Conservation (phyloP, 2,888 invertebrate species). For the Cephus rjabovi region DNA sequence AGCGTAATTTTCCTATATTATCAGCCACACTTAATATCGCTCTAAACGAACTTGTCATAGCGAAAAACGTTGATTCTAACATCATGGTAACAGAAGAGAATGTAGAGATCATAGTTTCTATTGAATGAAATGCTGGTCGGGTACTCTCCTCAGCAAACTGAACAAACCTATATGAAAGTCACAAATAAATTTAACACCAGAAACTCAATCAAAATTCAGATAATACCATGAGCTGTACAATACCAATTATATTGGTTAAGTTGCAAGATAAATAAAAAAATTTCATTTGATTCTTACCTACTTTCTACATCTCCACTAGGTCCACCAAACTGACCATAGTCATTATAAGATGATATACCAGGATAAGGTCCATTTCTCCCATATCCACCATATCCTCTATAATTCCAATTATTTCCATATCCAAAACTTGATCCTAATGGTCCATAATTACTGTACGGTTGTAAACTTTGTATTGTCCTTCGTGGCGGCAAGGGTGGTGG, state of each 20-base stretch:
- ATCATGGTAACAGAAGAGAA: constrained; percentile 95
- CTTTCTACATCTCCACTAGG: constrained; percentile 73
- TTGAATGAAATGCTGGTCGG: constrained; percentile 92
- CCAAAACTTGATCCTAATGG: constrained; percentile 50
- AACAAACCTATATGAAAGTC: constrained; percentile 73
- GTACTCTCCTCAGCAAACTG: constrained; percentile 93
- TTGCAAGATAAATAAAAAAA: too few relatives aligned
- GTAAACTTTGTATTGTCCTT: constrained; percentile 35
- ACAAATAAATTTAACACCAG: neutral
- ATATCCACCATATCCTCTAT: constrained; percentile 57
- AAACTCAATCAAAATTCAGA: too few relatives aligned
- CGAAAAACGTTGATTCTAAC: constrained; percentile 96
- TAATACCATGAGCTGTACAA: too few relatives aligned
- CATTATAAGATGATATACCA: constrained; percentile 36
- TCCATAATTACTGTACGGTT: constrained; percentile 34
- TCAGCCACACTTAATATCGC: constrained; percentile 97
- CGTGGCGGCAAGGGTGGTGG: constrained; percentile 60
- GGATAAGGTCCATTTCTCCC: constrained; percentile 65
- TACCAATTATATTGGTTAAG: too few relatives aligned
- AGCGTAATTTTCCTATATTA: constrained; percentile 87
- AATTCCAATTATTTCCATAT: constrained; percentile 52
- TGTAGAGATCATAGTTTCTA: constrained; percentile 91
- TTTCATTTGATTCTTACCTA: constrained; percentile 64
- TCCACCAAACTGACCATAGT: constrained; percentile 42
- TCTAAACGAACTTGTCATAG: constrained; percentile 93